phyloP scores from a whole-genome alignment of 2,113 vertebrate genomes.

The Mormoops blainvillei region DNA sequence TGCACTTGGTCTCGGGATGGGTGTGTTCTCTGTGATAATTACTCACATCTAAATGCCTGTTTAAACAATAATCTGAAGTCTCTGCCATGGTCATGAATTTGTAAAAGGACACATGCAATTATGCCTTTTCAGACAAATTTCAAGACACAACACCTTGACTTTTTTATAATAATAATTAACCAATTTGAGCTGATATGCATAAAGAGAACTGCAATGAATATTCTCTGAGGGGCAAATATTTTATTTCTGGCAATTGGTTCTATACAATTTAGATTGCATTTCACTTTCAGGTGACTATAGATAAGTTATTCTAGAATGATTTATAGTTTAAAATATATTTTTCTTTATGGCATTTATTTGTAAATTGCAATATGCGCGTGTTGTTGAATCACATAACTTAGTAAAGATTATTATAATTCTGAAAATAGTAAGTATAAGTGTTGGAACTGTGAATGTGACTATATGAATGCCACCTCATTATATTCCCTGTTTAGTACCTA shows the following conservation, averaged over 20 bases:
- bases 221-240: background rate
- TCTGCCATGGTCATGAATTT: background rate
- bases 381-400: background rate
- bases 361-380: background rate
- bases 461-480: background rate
- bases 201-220: background rate
- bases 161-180: conserved; percentile 11
- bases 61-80: background rate
- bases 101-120: background rate
- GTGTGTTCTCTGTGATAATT: background rate
- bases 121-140: conserved; percentile 6
- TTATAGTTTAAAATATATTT: background rate
- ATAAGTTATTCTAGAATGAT: background rate
- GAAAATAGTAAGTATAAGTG: background rate
- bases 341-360: background rate
- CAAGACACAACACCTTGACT: background rate
- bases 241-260: background rate
- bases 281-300: conserved; percentile 22
- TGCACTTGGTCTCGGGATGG: background rate
- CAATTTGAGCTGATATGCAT: background rate
- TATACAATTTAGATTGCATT: conserved; percentile 30
- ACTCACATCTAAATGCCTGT: background rate
- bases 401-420: background rate
- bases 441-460: background rate
- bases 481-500: conserved; percentile 82